Evolutionary conservation across 2,888 invertebrate species (phyloP).

Genomic region (Spicauda simplicius): DNA sequence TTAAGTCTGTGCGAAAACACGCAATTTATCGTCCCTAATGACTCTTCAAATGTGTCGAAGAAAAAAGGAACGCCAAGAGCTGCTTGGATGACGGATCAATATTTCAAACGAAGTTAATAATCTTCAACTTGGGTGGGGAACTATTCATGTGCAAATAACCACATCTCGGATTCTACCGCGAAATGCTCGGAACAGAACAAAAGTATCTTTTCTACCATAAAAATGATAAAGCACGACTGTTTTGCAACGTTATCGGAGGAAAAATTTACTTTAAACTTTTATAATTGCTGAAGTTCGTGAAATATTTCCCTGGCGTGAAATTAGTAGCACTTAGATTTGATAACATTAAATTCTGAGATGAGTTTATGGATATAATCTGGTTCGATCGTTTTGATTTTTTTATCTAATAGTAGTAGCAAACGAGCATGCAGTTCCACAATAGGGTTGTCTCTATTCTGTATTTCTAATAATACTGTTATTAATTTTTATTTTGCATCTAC

Average conservation of each 20-base stretch:
- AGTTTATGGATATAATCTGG: background rate
- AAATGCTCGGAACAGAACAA: conserved; percentile 20
- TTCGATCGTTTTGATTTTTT: background rate
- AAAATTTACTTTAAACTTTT: conserved; percentile 42
- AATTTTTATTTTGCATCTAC: too few relatives aligned
- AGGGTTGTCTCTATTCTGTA: too few relatives aligned
- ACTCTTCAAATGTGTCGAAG: background rate
- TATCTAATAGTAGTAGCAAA: too few relatives aligned
- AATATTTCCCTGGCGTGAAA: conserved; percentile 41
- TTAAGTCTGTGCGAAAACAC: background rate
- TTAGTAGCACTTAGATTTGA: conserved; percentile 42
- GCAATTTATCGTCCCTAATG: background rate
- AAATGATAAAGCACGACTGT: conserved; percentile 40
- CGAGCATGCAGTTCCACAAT: too few relatives aligned
- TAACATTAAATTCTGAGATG: conserved; percentile 38
- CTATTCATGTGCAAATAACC: conserved; percentile 19
- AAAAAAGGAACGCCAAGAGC: conserved; percentile 2
- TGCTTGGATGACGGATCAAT: conserved; percentile 12
- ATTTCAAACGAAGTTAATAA: background rate
- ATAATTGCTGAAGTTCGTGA: conserved; percentile 42
- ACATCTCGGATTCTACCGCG: conserved; percentile 3
- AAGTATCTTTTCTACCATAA: conserved; percentile 32
- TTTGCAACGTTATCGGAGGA: conserved; percentile 39
- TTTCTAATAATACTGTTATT: too few relatives aligned
- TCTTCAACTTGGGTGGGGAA: conserved; percentile 5